Evolutionary conservation across 1,140 invertebrate genomes (phyloP).

Genomic region (Metopolophium dirhodum): DNA sequence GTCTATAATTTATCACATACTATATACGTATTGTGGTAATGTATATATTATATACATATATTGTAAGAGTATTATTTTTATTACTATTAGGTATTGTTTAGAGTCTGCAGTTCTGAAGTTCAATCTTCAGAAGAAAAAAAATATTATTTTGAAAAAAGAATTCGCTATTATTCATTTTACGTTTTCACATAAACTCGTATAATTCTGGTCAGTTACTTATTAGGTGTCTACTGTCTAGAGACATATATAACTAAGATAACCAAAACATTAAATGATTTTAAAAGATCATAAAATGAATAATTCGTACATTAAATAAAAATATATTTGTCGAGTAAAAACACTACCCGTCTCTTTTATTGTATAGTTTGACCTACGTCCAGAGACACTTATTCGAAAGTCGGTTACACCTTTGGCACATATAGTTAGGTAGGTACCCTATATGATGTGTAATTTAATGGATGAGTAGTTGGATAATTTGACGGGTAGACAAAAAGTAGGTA

Average conservation of each 20-base stretch:
- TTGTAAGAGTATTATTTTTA: too few relatives aligned
- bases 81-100: too few relatives aligned
- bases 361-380: not conserved
- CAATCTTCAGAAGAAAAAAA: too few relatives aligned
- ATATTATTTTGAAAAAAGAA: too few relatives aligned
- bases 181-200: too few relatives aligned
- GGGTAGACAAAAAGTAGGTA: not conserved
- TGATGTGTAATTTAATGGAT: not conserved
- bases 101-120: too few relatives aligned
- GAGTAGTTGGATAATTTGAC: not conserved
- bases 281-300: not conserved
- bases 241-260: too few relatives aligned
- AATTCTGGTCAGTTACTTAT: too few relatives aligned
- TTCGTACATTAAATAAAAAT: not conserved
- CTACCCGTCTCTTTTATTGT: not conserved
- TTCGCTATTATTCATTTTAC: too few relatives aligned
- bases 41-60: too few relatives aligned
- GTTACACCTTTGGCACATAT: not conserved
- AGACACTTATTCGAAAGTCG: not conserved
- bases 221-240: not conserved
- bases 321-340: not conserved
- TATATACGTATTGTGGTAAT: too few relatives aligned
- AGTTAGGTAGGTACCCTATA: not conserved
- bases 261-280: not conserved
- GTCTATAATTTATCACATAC: too few relatives aligned